Base-by-base conservation (phyloP, 1,140 invertebrate species). In the Ceratosolen fusciceps region DNA sequence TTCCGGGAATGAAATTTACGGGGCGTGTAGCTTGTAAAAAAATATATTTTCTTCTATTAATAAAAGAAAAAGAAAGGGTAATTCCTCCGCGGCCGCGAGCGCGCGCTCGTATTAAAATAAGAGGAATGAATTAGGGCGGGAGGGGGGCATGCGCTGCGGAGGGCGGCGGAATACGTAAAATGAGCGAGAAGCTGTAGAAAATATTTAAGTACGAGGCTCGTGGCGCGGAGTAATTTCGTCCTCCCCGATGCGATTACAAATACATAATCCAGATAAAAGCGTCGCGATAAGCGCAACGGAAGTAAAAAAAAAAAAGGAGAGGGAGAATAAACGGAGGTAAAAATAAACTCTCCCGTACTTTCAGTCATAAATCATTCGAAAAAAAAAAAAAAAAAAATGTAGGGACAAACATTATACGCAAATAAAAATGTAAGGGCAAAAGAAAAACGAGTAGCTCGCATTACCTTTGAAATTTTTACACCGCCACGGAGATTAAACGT, bases 401-500 rank as follows among this genome's bases (percentile, higher is more conserved):
- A n/a, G n/a, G n/a, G n/a, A n/a, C n/a, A n/a, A n/a, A n/a, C n/a
- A n/a, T n/a, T n/a, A n/a, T n/a, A n/a, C n/a, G n/a, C n/a, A n/a
- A n/a, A n/a, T n/a, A n/a, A n/a, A n/a, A n/a, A n/a, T n/a, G n/a
- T 65, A 37, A 79, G 67, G 54, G 43, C 37, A 60, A 39, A 54
- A 31, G 43, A 65, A 73, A 58, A 5, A 31, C 24, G 34, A n/a
- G 31, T 14, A n/a, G 2, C 39, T 58, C 16, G 31, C 60, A 56
- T 74, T 67, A 74, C 68, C 49, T 73, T 56, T 56, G 56, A 54
- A 79, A 73, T 67, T 31, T 26, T 43, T 65, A 52, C 26, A 16
- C 74, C 31, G n/a, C 47, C 34, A 60, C 52, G 39, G 52, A 77
- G 49, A 77, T 77, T 71, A 77, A 77, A 77, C 70, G 56, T 70